Percentiles rank a stretch among this genome's conserved stretches.
Conservation (phyloP, 2,113 vertebrate species). For the Neolamprologus variostigma region DNA sequence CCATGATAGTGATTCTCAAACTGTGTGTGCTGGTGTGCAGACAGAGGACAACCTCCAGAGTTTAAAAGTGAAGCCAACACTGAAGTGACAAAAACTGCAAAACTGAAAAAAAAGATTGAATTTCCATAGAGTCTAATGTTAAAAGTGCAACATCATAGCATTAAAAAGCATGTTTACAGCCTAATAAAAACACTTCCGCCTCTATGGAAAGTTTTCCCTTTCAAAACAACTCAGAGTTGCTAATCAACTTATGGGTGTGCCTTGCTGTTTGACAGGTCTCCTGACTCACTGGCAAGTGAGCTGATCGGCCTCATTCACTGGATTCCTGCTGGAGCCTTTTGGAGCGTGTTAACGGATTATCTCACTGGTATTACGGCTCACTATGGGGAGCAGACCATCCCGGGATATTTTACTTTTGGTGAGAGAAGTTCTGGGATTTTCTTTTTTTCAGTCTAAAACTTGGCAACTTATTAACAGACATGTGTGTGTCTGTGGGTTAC, state of each 20-base stretch:
- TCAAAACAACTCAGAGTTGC: not conserved
- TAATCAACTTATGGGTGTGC: not conserved
- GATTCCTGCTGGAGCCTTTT: not conserved
- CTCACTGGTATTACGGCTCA: not conserved
- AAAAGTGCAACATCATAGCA: not conserved
- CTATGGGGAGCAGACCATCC: not conserved
- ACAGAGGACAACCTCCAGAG: not conserved
- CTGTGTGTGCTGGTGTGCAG: not conserved
- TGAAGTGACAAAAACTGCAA: not conserved
- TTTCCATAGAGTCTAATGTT: not conserved
- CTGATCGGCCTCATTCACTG: not conserved
- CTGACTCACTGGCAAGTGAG: not conserved
- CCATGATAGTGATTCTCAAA: not conserved
- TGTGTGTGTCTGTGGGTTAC: not conserved
- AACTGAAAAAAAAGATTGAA: fast-evolving
- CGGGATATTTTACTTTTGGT: not conserved
- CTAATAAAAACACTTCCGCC: not conserved
- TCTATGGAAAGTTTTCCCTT: not conserved
- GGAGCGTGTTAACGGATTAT: not conserved
- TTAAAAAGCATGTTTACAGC: not conserved
- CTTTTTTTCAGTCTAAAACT: fast-evolving
- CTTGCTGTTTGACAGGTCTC: not conserved
- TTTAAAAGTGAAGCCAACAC: not conserved
- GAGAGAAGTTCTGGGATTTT: not conserved
- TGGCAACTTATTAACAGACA: not conserved